Base-by-base conservation (phyloP, 2,888 invertebrate species). In the Odontothrips loti region DNA sequence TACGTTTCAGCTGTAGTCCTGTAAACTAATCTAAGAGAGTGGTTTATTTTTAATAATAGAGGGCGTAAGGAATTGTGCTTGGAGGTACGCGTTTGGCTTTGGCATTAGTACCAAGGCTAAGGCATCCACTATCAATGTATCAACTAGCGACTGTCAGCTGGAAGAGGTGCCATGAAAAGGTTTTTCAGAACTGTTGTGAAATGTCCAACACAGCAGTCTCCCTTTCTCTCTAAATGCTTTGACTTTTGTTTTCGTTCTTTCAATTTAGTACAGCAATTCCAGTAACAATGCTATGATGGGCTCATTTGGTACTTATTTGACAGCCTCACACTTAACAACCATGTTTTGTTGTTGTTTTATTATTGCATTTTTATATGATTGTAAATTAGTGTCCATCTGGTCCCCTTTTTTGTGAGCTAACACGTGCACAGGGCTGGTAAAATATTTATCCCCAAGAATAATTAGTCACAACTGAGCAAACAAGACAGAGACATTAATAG, bases 241-340 rank as follows among this genome's bases (percentile, higher is more conserved):
- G 12, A 75, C n/a, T 27, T 75, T 75, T 27, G 23, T 17, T 58
- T 58, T 58, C 17, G 68, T 75, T 75, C 27, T 27, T 17, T 58
- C 58, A 58, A 15, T 58, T 10, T 58, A 6, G 17, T 58, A 58
- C 20, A 58, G 58, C 58, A n/a, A 20, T 58, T n/a, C 58, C 58
- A 75, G 68, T 75, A 75, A 75, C 27, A 75, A 75, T 75, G 68
- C 68, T 27, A 75, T 75, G 68, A 75, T 75, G 68, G 68, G 68
- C 68, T 75, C 68, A 75, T 75, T 75, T 75, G 68, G 68, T 75
- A 75, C 68, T 75, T 75, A 75, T 75, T 75, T 75, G 68, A 75
- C 68, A 75, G 68, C 68, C 68, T 75, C 68, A 75, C 68, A 75
- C 68, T 75, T 75, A 75, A 75, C 68, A 75, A 75, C 68, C 68